phyloP scores from a whole-genome alignment of 2,113 vertebrate genomes.

The Thamnophis sirtalis region DNA sequence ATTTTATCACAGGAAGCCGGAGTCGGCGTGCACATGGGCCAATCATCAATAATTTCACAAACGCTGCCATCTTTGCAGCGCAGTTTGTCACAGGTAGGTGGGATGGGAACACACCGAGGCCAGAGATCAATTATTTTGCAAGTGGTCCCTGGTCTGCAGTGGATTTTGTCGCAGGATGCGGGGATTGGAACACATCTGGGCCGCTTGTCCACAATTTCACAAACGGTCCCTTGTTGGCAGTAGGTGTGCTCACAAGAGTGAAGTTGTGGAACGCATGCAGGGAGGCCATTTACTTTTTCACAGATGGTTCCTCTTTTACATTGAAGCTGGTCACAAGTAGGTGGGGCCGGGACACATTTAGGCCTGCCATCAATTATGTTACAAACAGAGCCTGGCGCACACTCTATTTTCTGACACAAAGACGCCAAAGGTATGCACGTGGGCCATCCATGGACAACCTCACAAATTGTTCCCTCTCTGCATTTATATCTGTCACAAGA shows the following conservation, averaged over 20 bases:
- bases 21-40: neutral
- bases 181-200: neutral
- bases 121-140: neutral
- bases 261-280: neutral
- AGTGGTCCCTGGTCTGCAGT: neutral
- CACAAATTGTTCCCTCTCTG: neutral
- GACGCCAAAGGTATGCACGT: neutral
- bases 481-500: neutral
- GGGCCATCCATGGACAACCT: neutral
- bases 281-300: neutral
- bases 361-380: neutral
- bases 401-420: neutral
- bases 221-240: neutral
- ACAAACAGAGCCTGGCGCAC: neutral
- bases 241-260: neutral
- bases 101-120: neutral
- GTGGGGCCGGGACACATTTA: neutral
- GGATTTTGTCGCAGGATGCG: neutral
- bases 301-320: neutral
- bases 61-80: neutral
- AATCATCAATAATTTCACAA: conserved; percentile 1
- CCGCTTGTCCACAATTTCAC: neutral
- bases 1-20: neutral
- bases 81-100: neutral
- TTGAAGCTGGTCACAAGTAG: neutral